Evolutionary conservation across 2,797 vertebrate species (phyloP), one percentile per base, ranked within the genome.

Genomic region (Poecile montanus): DNA sequence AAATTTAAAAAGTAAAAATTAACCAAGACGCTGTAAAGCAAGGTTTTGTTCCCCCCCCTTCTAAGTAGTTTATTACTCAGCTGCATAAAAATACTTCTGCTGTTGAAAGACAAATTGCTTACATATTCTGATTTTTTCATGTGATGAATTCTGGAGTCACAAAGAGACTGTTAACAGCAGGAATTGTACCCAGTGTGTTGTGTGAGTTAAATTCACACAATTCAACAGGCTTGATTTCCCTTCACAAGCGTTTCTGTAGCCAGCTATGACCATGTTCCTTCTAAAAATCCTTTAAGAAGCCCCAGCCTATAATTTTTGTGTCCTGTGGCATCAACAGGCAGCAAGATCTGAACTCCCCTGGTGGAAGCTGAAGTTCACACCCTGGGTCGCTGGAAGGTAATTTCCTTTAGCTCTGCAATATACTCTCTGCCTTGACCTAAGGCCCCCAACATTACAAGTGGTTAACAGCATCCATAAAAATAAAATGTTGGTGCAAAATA

Each of bases 401-500:
- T 97, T 95, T 93, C 93, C 88, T 89, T 95, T 90, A 93, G 83
- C 94, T 93, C 79, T 83, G 93, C 72, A 91, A 93, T 95, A 89
- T 96, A 93, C 89, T 83, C 78, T 94, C 80, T 79, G 70, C 48
- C 29, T 79, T 91, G 93, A 93, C 91, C 92, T 92, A 61, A 83
- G 88, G 92, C 87, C 95, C 82, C 57, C 36, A 65, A 44, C 29
- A 50, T 78, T 87, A 57, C 1, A 11, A 88, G 85, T 92, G 65
- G 85, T 88, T 96, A 96, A 89, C 74, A 36, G 63, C 73, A 44
- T 89, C 89, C 83, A 70, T 91, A 93, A 95, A 96, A 96, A 93
- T 94, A 96, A 96, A 86, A 85, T 71, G 79, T 50, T 70, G 89
- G 54, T 71, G 78, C 78, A 90, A 95, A 97, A 94, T 83, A 91